Evolutionary conservation across 2,113 vertebrate genomes (phyloP).

Genomic region (Butastur rufipennis): DNA sequence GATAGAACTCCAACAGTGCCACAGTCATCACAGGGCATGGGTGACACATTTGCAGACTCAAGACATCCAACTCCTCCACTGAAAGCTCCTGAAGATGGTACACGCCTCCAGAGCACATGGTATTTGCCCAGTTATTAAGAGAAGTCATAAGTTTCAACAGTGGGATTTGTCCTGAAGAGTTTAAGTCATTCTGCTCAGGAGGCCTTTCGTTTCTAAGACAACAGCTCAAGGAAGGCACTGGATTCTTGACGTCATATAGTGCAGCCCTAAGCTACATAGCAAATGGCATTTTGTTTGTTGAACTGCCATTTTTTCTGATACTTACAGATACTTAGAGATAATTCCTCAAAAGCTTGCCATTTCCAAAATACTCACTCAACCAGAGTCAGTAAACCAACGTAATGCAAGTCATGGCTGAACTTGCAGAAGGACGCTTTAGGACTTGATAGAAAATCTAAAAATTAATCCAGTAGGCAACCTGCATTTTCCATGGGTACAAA

Average conservation of each 20-base stretch:
- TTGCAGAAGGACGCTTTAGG: background rate
- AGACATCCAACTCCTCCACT: background rate
- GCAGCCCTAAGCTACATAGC: background rate
- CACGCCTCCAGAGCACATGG: fast-evolving
- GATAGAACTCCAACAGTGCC: background rate
- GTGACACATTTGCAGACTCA: fast-evolving
- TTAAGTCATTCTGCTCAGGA: background rate
- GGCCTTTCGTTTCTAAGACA: background rate
- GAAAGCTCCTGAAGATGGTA: background rate
- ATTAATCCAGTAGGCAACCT: background rate
- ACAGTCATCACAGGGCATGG: background rate
- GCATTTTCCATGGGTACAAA: background rate
- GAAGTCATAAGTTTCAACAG: background rate
- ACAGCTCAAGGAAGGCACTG: background rate
- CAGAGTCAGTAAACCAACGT: background rate
- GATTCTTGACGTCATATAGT: background rate
- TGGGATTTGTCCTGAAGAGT: background rate
- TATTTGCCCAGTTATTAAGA: background rate
- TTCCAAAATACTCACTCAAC: background rate
- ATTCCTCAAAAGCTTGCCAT: background rate
- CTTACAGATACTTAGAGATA: background rate
- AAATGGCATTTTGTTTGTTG: background rate
- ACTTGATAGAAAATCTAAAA: background rate
- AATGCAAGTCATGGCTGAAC: background rate
- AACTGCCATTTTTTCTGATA: background rate